These are phyloP conservation scores for Parapsyche elsis DNA, from an alignment of 1,140 invertebrate genomes.

Conservation along the genomic window DNA sequence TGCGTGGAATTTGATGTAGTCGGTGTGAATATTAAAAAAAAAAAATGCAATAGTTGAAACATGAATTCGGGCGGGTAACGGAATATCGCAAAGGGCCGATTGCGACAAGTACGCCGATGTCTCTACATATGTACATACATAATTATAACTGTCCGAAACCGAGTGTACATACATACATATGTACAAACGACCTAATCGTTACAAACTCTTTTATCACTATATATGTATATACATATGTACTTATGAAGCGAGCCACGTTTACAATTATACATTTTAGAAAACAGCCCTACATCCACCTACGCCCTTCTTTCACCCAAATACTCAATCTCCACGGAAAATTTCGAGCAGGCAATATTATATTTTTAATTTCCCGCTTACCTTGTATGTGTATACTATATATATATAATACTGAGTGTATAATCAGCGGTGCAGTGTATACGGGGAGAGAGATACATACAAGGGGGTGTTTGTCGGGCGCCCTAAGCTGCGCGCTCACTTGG, in stretches of 20 bases:
- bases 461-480: constrained; percentile 28
- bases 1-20: no score
- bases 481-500: constrained; percentile 52
- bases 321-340: not conserved
- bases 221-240: constrained; percentile 31
- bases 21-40: no score
- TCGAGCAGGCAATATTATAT: not conserved
- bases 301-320: not conserved
- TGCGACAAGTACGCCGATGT: no score
- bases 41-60: no score
- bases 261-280: not conserved
- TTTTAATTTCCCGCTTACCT: not conserved
- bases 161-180: no score
- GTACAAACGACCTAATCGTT: no score
- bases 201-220: not conserved
- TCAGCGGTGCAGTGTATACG: constrained; percentile 19
- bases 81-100: no score
- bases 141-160: not conserved
- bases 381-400: not conserved
- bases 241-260: no score
- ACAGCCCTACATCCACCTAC: no score
- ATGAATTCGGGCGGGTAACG: no score
- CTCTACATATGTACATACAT: not conserved
- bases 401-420: not conserved
- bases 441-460: not conserved